Conservation (phyloP, 2,113 vertebrate species). For the Ochotona curzoniae region DNA sequence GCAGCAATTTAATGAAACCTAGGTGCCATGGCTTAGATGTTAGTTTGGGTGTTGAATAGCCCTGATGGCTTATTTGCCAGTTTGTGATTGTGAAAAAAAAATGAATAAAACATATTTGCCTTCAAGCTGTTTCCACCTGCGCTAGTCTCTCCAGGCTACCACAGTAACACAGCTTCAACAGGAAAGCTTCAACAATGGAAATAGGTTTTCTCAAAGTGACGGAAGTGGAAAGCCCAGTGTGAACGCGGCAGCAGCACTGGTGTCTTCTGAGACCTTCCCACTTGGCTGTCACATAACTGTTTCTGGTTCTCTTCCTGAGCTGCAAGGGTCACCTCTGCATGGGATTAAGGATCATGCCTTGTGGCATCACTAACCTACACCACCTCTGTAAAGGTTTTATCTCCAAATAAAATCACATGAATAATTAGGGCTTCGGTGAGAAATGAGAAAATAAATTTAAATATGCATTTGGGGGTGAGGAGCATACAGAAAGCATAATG, state of each 20-base stretch:
- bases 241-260: background rate
- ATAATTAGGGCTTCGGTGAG: background rate
- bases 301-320: background rate
- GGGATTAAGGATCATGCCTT: background rate
- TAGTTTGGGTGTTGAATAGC: too few relatives aligned
- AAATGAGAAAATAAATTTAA: background rate
- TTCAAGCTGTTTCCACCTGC: background rate
- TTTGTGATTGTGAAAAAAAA: slow-evolving; percentile 8
- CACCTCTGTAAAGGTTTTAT: background rate
- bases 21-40: too few relatives aligned
- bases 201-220: background rate
- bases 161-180: background rate
- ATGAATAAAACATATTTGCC: background rate
- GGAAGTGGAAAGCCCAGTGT: background rate
- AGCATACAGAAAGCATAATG: too few relatives aligned
- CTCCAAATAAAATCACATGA: background rate
- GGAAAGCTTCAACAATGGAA: background rate
- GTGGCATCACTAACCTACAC: background rate
- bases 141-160: background rate
- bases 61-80: background rate
- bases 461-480: background rate
- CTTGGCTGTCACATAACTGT: background rate
- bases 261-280: background rate
- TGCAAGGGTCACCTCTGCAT: background rate
- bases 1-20: background rate